A percentile compares a stretch with the other conserved stretches of the same genome.
phyloP scores from a whole-genome alignment of 2,113 vertebrate species.

The Ceratotherium simum region DNA sequence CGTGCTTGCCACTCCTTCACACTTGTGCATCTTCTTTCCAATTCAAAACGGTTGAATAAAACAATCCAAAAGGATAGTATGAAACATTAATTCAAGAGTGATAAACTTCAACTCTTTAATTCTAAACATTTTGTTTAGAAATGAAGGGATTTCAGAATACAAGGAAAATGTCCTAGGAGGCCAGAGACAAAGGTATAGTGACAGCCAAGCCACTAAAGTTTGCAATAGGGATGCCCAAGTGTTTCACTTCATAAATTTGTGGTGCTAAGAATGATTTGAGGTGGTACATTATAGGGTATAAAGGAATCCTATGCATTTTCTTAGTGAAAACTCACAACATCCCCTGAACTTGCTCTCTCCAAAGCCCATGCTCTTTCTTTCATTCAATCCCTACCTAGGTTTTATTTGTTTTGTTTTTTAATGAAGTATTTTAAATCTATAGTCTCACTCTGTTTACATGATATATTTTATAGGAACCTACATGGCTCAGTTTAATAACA shows the following conservation, averaged over 20 bases:
- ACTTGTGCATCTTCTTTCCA: constrained; percentile 33
- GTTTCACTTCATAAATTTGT: constrained; percentile 26
- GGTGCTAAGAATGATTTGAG: background rate
- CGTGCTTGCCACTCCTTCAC: background rate
- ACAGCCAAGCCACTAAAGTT: constrained; percentile 25
- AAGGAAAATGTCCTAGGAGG: background rate
- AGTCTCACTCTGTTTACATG: background rate
- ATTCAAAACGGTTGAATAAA: constrained; percentile 67
- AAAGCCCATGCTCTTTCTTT: background rate
- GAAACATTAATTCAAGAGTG: background rate
- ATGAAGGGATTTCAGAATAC: constrained; percentile 16
- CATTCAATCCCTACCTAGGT: background rate
- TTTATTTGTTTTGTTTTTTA: background rate
- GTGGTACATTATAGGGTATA: background rate
- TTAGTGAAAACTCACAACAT: constrained; percentile 26
- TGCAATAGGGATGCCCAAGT: background rate
- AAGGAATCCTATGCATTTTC: background rate
- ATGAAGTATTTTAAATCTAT: constrained; percentile 24
- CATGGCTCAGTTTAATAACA: background rate
- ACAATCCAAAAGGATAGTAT: background rate
- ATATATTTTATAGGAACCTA: background rate
- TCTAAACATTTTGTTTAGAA: constrained; percentile 20
- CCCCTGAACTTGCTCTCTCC: background rate
- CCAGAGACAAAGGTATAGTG: background rate
- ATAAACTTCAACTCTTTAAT: background rate